phyloP scores from a whole-genome alignment of 2,797 vertebrate genomes.

The Lacerta viridis region DNA sequence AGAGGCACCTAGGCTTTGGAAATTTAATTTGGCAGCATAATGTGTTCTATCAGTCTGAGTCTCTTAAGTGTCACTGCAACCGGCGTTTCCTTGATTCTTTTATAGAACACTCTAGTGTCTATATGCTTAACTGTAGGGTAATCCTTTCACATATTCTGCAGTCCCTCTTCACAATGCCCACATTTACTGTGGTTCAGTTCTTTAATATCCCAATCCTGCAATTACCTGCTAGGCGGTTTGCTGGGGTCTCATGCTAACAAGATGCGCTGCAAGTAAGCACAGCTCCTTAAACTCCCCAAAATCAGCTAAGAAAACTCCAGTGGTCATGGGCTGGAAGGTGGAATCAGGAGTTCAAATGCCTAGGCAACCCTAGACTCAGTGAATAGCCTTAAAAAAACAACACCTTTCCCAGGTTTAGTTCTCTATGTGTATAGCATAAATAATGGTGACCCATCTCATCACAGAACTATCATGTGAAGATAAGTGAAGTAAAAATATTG shows the following conservation, averaged over 20 bases:
- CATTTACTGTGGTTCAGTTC: background rate
- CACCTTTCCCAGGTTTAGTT: too few relatives aligned
- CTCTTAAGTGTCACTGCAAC: conserved; percentile 52
- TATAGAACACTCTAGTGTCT: conserved; percentile 40
- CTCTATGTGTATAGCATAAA: background rate
- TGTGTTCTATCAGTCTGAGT: conserved; percentile 39
- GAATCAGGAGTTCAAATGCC: background rate
- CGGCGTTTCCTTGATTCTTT: conserved; percentile 50
- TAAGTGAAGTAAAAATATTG: background rate
- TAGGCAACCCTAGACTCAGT: background rate
- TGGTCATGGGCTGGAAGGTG: background rate
- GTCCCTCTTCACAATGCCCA: background rate
- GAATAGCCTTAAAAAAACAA: background rate
- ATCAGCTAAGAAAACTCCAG: background rate
- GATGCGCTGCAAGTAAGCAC: background rate
- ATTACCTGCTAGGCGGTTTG: background rate
- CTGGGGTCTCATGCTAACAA: background rate
- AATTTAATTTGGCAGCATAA: background rate
- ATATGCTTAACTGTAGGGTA: conserved; percentile 12
- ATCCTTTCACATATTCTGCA: background rate
- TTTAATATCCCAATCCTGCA: background rate
- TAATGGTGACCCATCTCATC: background rate
- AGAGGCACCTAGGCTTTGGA: background rate
- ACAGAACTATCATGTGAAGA: background rate
- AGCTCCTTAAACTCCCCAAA: background rate